Percentiles rank a stretch among this genome's conserved stretches.
These are phyloP conservation scores for Podarcis siculus DNA, from an alignment of 2,797 vertebrate genomes.

Conservation along the genomic window DNA sequence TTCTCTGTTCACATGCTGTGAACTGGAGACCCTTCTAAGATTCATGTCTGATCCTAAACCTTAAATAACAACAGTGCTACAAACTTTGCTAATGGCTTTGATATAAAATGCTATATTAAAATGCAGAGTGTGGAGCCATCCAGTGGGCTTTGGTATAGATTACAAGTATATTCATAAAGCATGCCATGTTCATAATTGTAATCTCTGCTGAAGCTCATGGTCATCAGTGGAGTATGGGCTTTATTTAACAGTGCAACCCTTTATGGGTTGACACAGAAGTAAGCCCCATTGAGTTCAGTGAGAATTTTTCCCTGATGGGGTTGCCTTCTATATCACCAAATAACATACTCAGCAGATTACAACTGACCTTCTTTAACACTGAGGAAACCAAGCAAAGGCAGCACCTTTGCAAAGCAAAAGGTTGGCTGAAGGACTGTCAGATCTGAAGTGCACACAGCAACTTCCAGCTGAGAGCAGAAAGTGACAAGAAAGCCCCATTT, in stretches of 20 bases:
- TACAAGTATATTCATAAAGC: constrained; percentile 1
- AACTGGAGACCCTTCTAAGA: background rate
- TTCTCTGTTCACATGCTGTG: background rate
- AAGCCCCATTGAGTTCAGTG: background rate
- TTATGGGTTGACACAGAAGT: background rate
- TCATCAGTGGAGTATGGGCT: background rate
- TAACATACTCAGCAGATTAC: background rate
- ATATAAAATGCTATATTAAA: constrained; percentile 8
- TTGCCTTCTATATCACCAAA: background rate
- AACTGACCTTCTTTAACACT: background rate
- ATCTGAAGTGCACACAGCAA: constrained; percentile 6
- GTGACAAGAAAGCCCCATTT: background rate
- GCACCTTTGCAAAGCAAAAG: background rate
- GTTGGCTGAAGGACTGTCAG: background rate
- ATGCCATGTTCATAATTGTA: background rate
- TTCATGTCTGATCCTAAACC: background rate
- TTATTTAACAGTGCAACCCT: background rate
- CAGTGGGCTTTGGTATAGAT: constrained; percentile 19
- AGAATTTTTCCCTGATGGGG: background rate
- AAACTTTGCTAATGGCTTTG: background rate
- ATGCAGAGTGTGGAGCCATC: constrained; percentile 18
- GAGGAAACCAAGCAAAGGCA: background rate
- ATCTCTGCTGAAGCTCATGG: background rate
- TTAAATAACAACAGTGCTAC: background rate
- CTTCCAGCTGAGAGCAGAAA: constrained; percentile 4